Evolutionary conservation across 2,113 vertebrate species (phyloP), one percentile per base, ranked within the genome.

Genomic region (Lates calcarifer): DNA sequence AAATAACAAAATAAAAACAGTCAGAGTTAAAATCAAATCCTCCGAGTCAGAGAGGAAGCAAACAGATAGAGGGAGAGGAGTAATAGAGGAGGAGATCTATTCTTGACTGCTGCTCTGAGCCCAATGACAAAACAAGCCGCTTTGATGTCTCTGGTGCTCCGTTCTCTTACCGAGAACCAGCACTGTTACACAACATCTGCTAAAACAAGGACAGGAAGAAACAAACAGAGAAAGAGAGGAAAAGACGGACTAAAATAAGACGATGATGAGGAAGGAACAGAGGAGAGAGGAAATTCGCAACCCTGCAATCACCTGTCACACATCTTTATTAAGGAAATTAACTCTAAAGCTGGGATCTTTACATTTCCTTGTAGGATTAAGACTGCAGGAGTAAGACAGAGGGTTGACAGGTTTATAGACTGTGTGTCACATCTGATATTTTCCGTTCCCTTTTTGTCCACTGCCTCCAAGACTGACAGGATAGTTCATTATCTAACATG

Each of bases 131-230:
- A 83, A 91, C 82, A 89, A 83, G 70, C 62, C 37, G 79, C 91
- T 90, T 90, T 92, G 90, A 92, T 91, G 89, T 91, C 68, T 73
- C 57, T 76, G 87, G 64, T 84, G 70, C 66, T 70, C 24, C 17
- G 55, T 62, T 83, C 63, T 58, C 63, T n/a, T n/a, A 29, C 76
- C 66, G 58, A 84, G 74, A 86, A 78, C 57, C 60, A 22, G 58
- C 20, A 10, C 74, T 1, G 77, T 92, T 92, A 93, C 81, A 90
- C 90, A 93, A 93, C 56, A 81, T 28, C 68, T 67, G 83, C 72
- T 71, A 18, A 71, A 82, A 82, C 79, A 81, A 77, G 77, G 69
- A 64, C n/a, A 28, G 55, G 53, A 49, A 65, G 14, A 82, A 63
- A 80, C 74, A 79, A 75, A 73, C 58, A 55, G 41, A 69, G 62